Evolutionary conservation across 2,888 invertebrate genomes (phyloP), one percentile per base, ranked within the genome.

Genomic region (Quadroppia sp.): DNA sequence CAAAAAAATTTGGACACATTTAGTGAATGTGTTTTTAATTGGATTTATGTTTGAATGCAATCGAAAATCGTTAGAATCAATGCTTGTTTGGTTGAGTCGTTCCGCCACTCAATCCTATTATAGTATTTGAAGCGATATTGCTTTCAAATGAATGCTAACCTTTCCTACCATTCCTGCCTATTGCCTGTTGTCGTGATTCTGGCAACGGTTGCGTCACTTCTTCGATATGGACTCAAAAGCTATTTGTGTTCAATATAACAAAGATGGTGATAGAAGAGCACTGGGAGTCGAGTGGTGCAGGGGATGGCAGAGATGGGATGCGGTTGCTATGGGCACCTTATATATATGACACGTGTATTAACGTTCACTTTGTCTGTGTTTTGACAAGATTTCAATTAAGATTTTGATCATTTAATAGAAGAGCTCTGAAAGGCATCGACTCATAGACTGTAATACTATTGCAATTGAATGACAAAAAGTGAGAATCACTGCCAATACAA

Each of bases 361-460:
- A 20, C 61, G 61, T 61, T 61, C 61, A 61, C 61, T 61, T 61
- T 53, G 32, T 61, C 61, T 61, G 32, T 61, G 61, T 61, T 61
- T 61, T 61, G 61, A 61, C 61, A 61, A 61, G 61, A 61, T 61
- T 61, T 61, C 61, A 61, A 61, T 61, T 61, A 61, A 61, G 61
- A 61, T 61, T n/a, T n/a, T 61, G 61, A 61, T 61, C 32, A 61
- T 61, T 61, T 61, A 61, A 61, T 61, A 61, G 61, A 7, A 61
- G 61, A 17, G 61, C 61, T 32, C 32, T 36, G 36, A 61, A 25
- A 36, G 30, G 61, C 36, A 61, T 61, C 32, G 25, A 61, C 61
- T 61, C 61, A 61, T 61, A 32, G 53, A 53, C 4, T 53, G 25
- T 25, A 53, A 9, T 32, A 61, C 11, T 59, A 30, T 7, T 23